Base-by-base conservation (phyloP, 30 jellyfish, hydroid and myxozoan species). In the Rhopilema esculentum region DNA sequence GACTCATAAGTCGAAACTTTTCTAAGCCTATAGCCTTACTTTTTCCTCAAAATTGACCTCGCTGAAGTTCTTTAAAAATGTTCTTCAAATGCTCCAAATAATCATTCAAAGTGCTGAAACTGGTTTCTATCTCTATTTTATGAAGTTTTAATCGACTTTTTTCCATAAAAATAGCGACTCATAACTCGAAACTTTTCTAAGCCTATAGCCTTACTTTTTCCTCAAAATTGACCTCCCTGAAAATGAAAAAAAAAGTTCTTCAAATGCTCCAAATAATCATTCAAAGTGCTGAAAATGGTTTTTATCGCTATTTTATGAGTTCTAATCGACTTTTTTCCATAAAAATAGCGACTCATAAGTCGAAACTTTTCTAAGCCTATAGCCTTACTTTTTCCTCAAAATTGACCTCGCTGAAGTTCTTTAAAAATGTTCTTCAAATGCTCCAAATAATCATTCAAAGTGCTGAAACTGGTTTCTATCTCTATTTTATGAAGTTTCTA, bases 181-280 rank as follows among this genome's bases (percentile, higher is more conserved):
- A n/a, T n/a, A n/a, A n/a, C n/a, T n/a, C n/a, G n/a, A n/a, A n/a
- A 12, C 12, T 40, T 40, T 40, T 40, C 72, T n/a, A 63, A 19
- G 72, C 18, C 72, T 63, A 63, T 63, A 63, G 72, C 72, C 72
- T 63, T 24, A 17, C 72, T 7, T 63, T 24, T 63, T 63, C 8
- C 4, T n/a, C 72, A 63, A n/a, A 63, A 63, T 6, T 63, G 29
- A n/a, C n/a, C n/a, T n/a, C n/a, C n/a, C n/a, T n/a, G n/a, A n/a
- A n/a, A n/a, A n/a, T n/a, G n/a, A n/a, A n/a, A n/a, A n/a, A n/a
- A n/a, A n/a, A n/a, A n/a, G n/a, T n/a, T n/a, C n/a, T n/a, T n/a
- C n/a, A n/a, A n/a, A n/a, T n/a, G n/a, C n/a, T n/a, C n/a, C n/a
- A n/a, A n/a, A n/a, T n/a, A n/a, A n/a, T n/a, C n/a, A n/a, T n/a